A percentile compares a stretch with the other conserved stretches of the same genome.
These are phyloP conservation scores for Liopterus haemorrhoidalis DNA, from an alignment of 2,888 invertebrate species.

Conservation along the genomic window DNA sequence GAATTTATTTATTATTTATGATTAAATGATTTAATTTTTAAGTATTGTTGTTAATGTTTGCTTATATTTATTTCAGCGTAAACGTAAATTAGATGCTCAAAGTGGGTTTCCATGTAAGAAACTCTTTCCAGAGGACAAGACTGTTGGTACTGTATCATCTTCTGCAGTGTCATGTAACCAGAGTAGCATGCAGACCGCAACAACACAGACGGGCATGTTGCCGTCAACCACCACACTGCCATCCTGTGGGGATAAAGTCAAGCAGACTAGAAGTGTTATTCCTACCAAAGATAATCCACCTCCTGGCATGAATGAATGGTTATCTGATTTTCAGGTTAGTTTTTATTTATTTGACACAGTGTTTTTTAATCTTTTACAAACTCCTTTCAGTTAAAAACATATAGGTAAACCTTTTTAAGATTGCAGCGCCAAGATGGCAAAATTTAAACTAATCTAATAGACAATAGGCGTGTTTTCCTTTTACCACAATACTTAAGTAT, in stretches of 20 bases:
- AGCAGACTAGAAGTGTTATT: conserved; percentile 48
- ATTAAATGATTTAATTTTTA: conserved; percentile 7
- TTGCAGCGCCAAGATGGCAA: too few relatives aligned
- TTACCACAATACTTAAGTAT: too few relatives aligned
- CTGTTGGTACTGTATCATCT: conserved; percentile 16
- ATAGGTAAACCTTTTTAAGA: too few relatives aligned
- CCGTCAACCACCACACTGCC: conserved; percentile 24
- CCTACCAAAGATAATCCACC: conserved; percentile 77
- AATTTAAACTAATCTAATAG: too few relatives aligned
- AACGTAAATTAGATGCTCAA: conserved; percentile 47
- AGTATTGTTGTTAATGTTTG: conserved; percentile 15
- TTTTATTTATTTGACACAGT: too few relatives aligned
- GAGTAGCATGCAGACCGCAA: conserved; percentile 20
- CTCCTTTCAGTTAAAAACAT: too few relatives aligned
- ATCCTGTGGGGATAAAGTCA: conserved; percentile 28
- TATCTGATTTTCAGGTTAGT: conserved; percentile 69
- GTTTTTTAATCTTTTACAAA: too few relatives aligned
- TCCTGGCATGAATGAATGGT: conserved; percentile 68
- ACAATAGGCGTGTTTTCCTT: too few relatives aligned
- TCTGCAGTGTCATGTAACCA: conserved; percentile 22
- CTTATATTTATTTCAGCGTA: conserved; percentile 41
- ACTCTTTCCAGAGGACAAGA: conserved; percentile 47
- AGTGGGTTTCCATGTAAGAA: conserved; percentile 52
- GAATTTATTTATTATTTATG: conserved; percentile 29
- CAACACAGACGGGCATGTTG: conserved; percentile 21